Evolutionary conservation across 2,113 vertebrate species (phyloP).

Genomic region (Zingel zingel): DNA sequence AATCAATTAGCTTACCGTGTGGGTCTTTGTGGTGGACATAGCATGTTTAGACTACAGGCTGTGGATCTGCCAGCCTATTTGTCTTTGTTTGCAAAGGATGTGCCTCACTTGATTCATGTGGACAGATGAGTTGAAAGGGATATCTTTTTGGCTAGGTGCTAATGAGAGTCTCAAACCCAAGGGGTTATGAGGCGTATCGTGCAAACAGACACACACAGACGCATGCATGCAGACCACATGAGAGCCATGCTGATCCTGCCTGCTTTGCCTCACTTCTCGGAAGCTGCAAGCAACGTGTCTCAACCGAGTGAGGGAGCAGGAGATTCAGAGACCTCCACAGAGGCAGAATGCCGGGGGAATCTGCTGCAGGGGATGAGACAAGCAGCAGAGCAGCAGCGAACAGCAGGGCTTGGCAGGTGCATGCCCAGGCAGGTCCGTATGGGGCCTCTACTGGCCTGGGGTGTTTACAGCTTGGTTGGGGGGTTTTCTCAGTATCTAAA

Average conservation of each 20-base stretch:
- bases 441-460: constrained; percentile 77
- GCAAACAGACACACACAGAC: constrained; percentile 68
- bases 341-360: constrained; percentile 80
- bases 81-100: constrained; percentile 68
- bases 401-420: constrained; percentile 82
- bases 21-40: constrained; percentile 66
- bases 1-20: constrained; percentile 73
- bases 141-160: constrained; percentile 73
- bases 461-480: constrained; percentile 64
- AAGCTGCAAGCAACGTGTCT: constrained; percentile 80
- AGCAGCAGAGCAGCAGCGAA: constrained; percentile 65
- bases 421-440: constrained; percentile 76
- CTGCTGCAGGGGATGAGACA: constrained; percentile 75
- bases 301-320: constrained; percentile 69
- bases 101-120: constrained; percentile 63
- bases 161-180: constrained; percentile 76
- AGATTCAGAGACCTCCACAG: constrained; percentile 74
- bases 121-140: constrained; percentile 73
- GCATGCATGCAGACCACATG: constrained; percentile 61
- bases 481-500: constrained; percentile 67
- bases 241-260: constrained; percentile 70
- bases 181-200: constrained; percentile 62
- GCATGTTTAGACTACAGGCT: constrained; percentile 68
- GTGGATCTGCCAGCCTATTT: constrained; percentile 62
- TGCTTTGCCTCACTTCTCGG: constrained; percentile 73